These are phyloP conservation scores for Drosophila subquinaria DNA, from an alignment of 2,888 invertebrate genomes.

Conservation along the genomic window DNA sequence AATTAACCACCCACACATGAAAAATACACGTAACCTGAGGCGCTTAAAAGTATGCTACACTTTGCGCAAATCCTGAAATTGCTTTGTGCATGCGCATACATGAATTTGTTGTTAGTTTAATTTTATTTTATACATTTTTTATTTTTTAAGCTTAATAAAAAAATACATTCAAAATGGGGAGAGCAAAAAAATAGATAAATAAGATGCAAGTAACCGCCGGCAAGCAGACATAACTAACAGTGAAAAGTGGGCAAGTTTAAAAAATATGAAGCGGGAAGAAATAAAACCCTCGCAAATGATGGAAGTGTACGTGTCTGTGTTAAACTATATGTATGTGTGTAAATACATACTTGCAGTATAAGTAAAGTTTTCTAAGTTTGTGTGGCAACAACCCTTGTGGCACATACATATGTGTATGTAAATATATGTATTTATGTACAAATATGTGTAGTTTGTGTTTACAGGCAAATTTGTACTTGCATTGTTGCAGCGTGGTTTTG, in stretches of 20 bases:
- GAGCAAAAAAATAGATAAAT: constrained; percentile 60
- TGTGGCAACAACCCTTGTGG: constrained; percentile 18
- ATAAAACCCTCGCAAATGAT: constrained; percentile 54
- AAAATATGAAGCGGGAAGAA: constrained; percentile 56
- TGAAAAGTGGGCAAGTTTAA: constrained; percentile 69
- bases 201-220: constrained; percentile 69
- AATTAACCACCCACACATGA: constrained; percentile 46
- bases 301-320: constrained; percentile 26
- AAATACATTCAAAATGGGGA: constrained; percentile 23
- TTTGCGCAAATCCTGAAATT: constrained; percentile 53
- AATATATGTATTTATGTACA: neutral
- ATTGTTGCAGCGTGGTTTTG: constrained; percentile 31
- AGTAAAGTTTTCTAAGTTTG: constrained; percentile 15
- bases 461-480: constrained; percentile 18
- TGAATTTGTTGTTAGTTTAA: constrained; percentile 53
- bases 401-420: constrained; percentile 5
- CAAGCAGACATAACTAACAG: constrained; percentile 77
- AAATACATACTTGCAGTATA: constrained; percentile 3
- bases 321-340: constrained; percentile 10
- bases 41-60: constrained; percentile 54
- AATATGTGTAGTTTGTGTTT: constrained; percentile 1
- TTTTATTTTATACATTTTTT: constrained; percentile 20
- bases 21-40: constrained; percentile 16
- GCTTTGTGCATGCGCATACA: constrained; percentile 49
- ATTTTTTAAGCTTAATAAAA: constrained; percentile 46